Percentiles rank a stretch among this genome's conserved stretches.
Conservation (phyloP, 2,797 vertebrate genomes). For the Pangasius sanitwongsei region DNA sequence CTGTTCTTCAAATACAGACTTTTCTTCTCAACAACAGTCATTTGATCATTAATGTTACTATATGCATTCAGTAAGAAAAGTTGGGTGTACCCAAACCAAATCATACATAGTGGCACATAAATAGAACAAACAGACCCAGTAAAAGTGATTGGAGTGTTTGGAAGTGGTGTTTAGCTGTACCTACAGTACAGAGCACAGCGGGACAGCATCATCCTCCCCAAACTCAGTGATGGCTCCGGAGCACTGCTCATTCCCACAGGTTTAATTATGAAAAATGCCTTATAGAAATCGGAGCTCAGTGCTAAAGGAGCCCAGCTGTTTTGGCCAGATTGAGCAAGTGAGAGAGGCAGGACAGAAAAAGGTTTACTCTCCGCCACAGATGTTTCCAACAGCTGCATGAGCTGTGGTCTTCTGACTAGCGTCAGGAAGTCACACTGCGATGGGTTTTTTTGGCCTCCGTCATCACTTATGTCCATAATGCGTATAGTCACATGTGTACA, state of each 20-base stretch:
- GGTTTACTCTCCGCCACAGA: conserved; percentile 53
- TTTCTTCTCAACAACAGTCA: not conserved
- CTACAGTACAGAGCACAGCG: conserved; percentile 46
- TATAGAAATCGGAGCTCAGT: conserved; percentile 55
- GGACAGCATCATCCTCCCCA: conserved; percentile 51
- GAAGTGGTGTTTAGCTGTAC: conserved; percentile 28
- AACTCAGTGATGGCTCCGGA: conserved; percentile 46
- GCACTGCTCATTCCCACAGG: conserved; percentile 55
- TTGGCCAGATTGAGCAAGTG: conserved; percentile 52
- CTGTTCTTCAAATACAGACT: not conserved
- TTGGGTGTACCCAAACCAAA: not conserved
- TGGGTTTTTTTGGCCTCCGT: conserved; percentile 36
- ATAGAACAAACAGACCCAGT: not conserved
- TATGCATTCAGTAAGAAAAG: not conserved
- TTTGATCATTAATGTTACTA: not conserved
- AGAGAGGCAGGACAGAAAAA: conserved; percentile 49
- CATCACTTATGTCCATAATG: conserved; percentile 49
- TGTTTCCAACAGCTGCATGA: conserved; percentile 58
- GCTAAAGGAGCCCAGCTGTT: conserved; percentile 58
- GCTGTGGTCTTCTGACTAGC: conserved; percentile 51
- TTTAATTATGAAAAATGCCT: conserved; percentile 61
- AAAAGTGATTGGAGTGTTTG: conserved; percentile 23
- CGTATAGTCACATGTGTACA: conserved; percentile 9
- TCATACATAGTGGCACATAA: not conserved
- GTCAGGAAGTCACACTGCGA: conserved; percentile 50